phyloP scores from a whole-genome alignment of 2,888 invertebrate species.

The Heliconius sara region DNA sequence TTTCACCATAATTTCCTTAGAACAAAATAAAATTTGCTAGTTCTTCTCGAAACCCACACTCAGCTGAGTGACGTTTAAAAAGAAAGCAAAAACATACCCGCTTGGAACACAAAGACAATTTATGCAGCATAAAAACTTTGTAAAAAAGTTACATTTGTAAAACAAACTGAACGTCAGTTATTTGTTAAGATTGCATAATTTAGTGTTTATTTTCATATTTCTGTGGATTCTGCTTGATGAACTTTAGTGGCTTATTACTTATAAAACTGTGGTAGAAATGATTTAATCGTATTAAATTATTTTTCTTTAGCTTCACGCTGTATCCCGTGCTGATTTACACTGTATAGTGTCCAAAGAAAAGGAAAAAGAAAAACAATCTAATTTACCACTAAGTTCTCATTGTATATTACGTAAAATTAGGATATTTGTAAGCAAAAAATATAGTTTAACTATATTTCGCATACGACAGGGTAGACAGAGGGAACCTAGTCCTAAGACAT shows the following conservation, averaged over 20 bases:
- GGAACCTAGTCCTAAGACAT: too few species aligned
- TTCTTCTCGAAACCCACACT: background rate
- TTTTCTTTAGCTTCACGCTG: background rate
- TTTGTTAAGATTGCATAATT: background rate
- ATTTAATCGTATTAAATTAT: background rate
- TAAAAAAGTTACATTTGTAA: constrained; percentile 14
- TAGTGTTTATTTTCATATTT: background rate
- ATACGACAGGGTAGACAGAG: too few species aligned
- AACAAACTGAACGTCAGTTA: constrained; percentile 7
- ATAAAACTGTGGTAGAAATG: background rate
- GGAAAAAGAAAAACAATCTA: too few species aligned
- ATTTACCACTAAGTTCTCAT: too few species aligned
- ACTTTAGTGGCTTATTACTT: background rate
- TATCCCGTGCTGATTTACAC: background rate
- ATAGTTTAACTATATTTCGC: too few species aligned
- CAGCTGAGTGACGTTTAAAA: constrained; percentile 11
- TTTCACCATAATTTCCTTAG: background rate
- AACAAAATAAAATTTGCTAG: constrained; percentile 8
- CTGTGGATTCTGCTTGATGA: too few species aligned
- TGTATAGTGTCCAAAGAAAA: too few species aligned
- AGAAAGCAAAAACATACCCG: constrained; percentile 2
- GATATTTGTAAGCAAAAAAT: too few species aligned
- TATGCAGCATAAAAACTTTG: constrained; percentile 1
- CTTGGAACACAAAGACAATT: constrained; percentile 11
- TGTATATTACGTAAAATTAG: too few species aligned